Base-by-base conservation (phyloP, 2,888 invertebrate species). In the Lithophane leautieri region DNA sequence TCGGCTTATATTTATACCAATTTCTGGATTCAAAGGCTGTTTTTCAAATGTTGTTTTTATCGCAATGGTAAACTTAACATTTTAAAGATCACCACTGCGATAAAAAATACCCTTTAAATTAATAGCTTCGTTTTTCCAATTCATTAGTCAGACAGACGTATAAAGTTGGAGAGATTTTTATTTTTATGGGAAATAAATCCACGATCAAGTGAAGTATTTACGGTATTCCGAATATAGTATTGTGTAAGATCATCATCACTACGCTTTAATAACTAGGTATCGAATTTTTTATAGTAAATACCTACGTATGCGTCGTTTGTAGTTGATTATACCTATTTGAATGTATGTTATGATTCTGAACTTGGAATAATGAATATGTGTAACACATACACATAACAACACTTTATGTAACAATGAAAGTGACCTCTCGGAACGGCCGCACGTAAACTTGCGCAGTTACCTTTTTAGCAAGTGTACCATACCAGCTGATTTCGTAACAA, bases 401-500 rank as follows among this genome's bases (percentile, higher is more conserved):
- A 62, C 78, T 79, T 90, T 90, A 91, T 88, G 85, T 89, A 91
- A 91, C 85, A 83, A 90, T 85, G 91, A 91, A 91, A 91, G 91
- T 86, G 88, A 81, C 79, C 81, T 79, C 76, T 79, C 50, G 70
- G 50, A 76, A 65, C 71, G 80, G 70, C 73, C 74, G 71, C 90
- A 88, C 89, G 88, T 84, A 86, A 77, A 85, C 84, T 88, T 88
- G 86, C 88, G 88, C 69, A 82, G 79, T 76, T 70, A 47, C 78
- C 82, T 80, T 78, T 81, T 86, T 86, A 86, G 80, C 80, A 81
- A 81, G 73, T 81, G 69, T 82, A 76, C 63, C 73, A 63, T 69
- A 61, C 40, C 63, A n/a, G 63, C 58, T 40, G 44, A 68, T 84
- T 67, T 75, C 77, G 76, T 82, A 84, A 82, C 70, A 47, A 56